These are phyloP conservation scores for Tipula confusa DNA, from an alignment of 2,888 invertebrate species.

Conservation along the genomic window DNA sequence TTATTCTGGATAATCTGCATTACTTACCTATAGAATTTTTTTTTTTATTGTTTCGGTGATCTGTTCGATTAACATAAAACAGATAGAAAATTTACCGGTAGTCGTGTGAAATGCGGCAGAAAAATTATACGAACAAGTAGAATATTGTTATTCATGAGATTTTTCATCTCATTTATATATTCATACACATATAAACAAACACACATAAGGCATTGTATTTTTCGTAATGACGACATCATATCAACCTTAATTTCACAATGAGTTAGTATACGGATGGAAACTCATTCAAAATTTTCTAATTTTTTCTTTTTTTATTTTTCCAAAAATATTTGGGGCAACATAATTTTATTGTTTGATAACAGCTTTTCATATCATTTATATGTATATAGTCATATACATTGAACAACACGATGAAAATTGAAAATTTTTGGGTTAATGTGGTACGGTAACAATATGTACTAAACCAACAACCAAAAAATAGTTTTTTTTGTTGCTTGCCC, in stretches of 20 bases:
- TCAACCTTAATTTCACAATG: background rate
- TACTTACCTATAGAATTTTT: background rate
- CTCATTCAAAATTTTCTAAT: no score
- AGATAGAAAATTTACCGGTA: background rate
- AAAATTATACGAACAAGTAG: background rate
- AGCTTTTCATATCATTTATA: background rate
- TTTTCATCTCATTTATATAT: background rate
- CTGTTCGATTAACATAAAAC: slow-evolving; percentile 20
- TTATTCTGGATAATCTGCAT: background rate
- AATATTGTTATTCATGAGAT: background rate
- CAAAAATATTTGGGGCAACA: background rate
- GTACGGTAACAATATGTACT: background rate
- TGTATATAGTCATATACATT: background rate
- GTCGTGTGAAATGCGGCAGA: background rate
- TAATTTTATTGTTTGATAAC: background rate
- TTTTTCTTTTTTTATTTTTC: background rate
- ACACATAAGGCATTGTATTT: no score
- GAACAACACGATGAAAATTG: background rate
- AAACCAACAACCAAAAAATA: background rate
- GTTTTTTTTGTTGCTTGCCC: background rate
- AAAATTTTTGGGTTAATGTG: slow-evolving; percentile 1
- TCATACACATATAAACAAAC: background rate
- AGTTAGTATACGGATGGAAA: background rate
- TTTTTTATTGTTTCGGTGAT: background rate
- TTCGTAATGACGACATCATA: background rate